Evolutionary conservation across 2,113 vertebrate species (phyloP).

Genomic region (Rhadina sibilatrix): DNA sequence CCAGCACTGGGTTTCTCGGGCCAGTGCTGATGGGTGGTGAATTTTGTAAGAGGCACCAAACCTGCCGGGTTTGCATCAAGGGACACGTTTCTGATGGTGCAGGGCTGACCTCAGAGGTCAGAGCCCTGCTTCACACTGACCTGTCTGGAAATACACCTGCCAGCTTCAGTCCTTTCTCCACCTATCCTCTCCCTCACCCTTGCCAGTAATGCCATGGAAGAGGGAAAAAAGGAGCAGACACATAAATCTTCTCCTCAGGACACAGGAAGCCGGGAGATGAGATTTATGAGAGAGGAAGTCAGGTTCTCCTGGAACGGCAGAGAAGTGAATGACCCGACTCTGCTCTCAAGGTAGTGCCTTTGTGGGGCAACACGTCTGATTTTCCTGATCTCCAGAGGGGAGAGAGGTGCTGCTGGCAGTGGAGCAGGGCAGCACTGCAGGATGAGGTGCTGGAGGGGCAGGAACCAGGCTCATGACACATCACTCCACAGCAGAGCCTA

Average conservation of each 20-base stretch:
- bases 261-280: neutral
- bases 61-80: neutral
- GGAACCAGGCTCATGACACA: neutral
- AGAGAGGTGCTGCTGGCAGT: neutral
- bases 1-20: neutral
- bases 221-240: constrained; percentile 33
- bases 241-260: constrained; percentile 45
- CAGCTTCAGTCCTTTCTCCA: neutral
- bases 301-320: neutral
- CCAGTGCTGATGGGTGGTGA: neutral
- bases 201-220: neutral
- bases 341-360: neutral
- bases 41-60: neutral
- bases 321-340: neutral
- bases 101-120: neutral
- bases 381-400: neutral
- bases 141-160: neutral
- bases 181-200: neutral
- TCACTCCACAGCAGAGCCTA: neutral
- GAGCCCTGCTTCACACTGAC: neutral
- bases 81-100: neutral
- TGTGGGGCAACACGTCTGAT: neutral
- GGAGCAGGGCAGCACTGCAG: neutral
- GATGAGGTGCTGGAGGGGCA: neutral
- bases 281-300: constrained; percentile 51